These are phyloP conservation scores for Panopea generosa DNA, from an alignment of 2,888 invertebrate genomes.

Conservation along the genomic window DNA sequence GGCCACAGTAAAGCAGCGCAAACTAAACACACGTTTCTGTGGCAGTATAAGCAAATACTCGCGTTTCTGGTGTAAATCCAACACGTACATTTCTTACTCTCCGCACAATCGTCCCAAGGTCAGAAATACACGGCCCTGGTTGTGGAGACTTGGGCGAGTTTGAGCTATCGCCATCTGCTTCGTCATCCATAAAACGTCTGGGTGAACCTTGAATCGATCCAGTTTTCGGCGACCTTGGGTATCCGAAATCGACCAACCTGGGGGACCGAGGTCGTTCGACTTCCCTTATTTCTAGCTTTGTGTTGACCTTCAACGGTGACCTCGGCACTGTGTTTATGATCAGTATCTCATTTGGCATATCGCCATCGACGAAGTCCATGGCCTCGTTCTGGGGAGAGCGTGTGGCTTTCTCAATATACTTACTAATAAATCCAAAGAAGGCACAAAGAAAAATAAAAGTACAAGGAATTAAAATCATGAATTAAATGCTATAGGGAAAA, in stretches of 20 bases:
- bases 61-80: constrained; percentile 80
- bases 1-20: constrained; percentile 1
- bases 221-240: constrained; percentile 22
- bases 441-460: constrained; percentile 38
- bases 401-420: constrained; percentile 74
- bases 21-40: constrained; percentile 74
- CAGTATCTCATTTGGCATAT: constrained; percentile 19
- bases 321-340: background rate
- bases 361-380: constrained; percentile 58
- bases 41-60: constrained; percentile 69
- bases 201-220: constrained; percentile 30
- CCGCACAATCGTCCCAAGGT: constrained; percentile 78
- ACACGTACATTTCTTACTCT: constrained; percentile 81
- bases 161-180: constrained; percentile 52
- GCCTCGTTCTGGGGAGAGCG: constrained; percentile 72
- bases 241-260: constrained; percentile 1
- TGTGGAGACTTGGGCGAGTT: constrained; percentile 68
- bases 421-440: constrained; percentile 67
- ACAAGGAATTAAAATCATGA: no score
- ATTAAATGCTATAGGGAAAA: no score
- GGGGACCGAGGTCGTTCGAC: constrained; percentile 22
- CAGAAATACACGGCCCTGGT: constrained; percentile 75
- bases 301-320: no score
- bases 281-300: background rate
- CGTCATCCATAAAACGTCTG: constrained; percentile 44